A percentile compares a stretch with the other conserved stretches of the same genome.
Evolutionary conservation across 1,140 invertebrate genomes (phyloP).

Genomic region (Stegodyphus mimosarum): DNA sequence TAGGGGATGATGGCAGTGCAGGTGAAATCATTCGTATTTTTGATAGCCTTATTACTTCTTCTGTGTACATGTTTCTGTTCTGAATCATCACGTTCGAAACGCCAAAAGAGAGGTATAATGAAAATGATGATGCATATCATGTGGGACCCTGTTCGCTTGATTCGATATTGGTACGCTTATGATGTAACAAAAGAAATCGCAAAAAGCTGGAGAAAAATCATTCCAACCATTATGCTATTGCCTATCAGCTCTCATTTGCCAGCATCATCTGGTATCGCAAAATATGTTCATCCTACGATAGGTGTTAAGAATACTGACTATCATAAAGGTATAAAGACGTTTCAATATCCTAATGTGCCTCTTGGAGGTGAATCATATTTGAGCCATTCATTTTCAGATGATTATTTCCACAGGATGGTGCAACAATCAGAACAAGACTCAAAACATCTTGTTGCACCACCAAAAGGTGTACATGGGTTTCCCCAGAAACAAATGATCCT

Average conservation of each 20-base stretch:
- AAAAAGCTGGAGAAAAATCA: conserved; percentile 49
- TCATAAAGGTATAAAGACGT: background rate
- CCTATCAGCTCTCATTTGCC: background rate
- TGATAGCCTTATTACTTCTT: background rate
- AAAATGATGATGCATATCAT: conserved; percentile 60
- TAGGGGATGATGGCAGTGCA: background rate
- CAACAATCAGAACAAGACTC: background rate
- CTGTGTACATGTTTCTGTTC: background rate
- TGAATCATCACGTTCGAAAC: background rate
- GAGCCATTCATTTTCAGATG: background rate
- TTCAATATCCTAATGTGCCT: background rate
- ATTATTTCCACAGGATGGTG: background rate
- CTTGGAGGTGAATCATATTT: no score
- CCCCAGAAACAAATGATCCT: background rate
- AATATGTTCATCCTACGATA: conserved; percentile 39
- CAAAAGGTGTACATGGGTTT: background rate
- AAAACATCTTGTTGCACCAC: background rate
- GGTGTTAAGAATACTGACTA: conserved; percentile 6
- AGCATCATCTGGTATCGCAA: conserved; percentile 17
- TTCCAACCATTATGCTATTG: conserved; percentile 38
- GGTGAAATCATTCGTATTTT: background rate
- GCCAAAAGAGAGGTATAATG: conserved; percentile 39
- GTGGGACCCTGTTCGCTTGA: conserved; percentile 50
- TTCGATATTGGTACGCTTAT: conserved; percentile 47
- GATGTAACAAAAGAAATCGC: conserved; percentile 48